Conservation (phyloP, 2,113 vertebrate species). For the Cyanoramphus novaezelandiae region DNA sequence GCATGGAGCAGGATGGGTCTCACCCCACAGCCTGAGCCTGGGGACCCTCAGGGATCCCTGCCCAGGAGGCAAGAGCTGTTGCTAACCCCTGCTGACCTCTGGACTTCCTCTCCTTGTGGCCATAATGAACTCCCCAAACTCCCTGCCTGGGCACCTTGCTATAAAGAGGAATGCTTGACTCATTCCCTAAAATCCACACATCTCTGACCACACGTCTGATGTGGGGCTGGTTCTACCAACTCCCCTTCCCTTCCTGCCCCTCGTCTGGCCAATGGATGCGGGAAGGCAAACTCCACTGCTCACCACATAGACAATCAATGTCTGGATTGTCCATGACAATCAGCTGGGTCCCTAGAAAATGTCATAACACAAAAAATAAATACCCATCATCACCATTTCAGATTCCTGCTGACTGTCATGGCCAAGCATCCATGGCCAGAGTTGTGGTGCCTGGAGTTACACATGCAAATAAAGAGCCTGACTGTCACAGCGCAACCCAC, state of each 20-base stretch:
- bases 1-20: not conserved
- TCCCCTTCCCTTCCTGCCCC: not conserved
- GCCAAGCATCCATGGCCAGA: not conserved
- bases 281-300: not conserved
- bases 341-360: not conserved
- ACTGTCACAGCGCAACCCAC: not conserved
- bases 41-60: not conserved
- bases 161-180: not conserved
- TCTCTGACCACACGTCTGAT: not conserved
- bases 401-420: not conserved
- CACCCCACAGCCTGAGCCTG: not conserved
- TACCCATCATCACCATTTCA: not conserved
- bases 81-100: not conserved
- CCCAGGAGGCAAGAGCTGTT: not conserved
- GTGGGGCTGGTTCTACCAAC: not conserved
- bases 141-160: not conserved
- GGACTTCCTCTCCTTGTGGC: not conserved
- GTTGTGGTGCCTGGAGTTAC: not conserved
- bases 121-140: not conserved
- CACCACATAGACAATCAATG: not conserved
- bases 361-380: conserved; percentile 1
- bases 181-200: not conserved
- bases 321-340: not conserved
- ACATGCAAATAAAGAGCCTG: not conserved
- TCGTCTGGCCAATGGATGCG: not conserved